phyloP scores from a whole-genome alignment of 2,113 vertebrate genomes.

The Gymnorhina tibicen region DNA sequence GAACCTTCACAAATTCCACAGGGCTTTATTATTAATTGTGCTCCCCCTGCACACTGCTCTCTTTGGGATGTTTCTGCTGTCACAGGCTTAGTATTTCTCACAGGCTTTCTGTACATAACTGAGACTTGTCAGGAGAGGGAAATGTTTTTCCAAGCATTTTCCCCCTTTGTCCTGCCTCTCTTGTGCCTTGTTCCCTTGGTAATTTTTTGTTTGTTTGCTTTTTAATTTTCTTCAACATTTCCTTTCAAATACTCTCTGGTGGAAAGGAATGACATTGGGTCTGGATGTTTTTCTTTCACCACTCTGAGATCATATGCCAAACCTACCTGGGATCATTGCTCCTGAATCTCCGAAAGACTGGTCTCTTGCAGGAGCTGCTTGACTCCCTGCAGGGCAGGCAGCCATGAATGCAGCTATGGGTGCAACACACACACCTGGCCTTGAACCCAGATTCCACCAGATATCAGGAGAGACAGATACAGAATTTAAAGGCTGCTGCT shows the following conservation, averaged over 20 bases:
- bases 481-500: not conserved
- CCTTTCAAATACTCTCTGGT: not conserved
- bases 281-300: not conserved
- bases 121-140: constrained; percentile 38
- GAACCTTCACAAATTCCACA: constrained; percentile 58
- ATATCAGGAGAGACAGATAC: not conserved
- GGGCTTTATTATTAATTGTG: constrained; percentile 62
- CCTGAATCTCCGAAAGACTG: not conserved
- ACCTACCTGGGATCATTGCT: not conserved
- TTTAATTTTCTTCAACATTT: constrained; percentile 12
- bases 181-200: constrained; percentile 28
- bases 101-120: constrained; percentile 33
- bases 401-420: not conserved
- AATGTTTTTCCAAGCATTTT: constrained; percentile 43
- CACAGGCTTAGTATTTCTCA: constrained; percentile 48
- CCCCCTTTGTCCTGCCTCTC: not conserved
- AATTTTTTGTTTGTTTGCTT: constrained; percentile 51
- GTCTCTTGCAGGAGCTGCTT: not conserved
- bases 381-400: not conserved
- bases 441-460: not conserved
- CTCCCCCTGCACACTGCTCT: constrained; percentile 12
- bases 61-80: constrained; percentile 59
- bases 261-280: not conserved
- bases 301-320: not conserved
- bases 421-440: not conserved